Percentiles rank a stretch among this genome's conserved stretches.
phyloP scores from a whole-genome alignment of 2,113 vertebrate species.

The Casuarius casuarius region DNA sequence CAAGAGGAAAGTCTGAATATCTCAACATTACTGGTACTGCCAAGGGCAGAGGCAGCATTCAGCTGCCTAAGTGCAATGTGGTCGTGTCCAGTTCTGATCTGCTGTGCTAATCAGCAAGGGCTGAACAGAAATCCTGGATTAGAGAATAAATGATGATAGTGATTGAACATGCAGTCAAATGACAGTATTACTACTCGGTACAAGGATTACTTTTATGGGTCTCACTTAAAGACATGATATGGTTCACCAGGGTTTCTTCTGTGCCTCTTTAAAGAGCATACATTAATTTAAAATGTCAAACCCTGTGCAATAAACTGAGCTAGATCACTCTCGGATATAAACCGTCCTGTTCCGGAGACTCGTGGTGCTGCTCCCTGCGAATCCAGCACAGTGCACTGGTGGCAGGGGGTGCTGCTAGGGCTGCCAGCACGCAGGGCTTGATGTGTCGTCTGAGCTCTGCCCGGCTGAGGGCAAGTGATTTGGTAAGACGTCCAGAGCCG shows the following conservation, averaged over 20 bases:
- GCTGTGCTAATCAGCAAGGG: background rate
- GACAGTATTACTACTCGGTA: background rate
- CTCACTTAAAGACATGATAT: background rate
- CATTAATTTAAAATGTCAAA: constrained; percentile 11
- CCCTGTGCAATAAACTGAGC: background rate
- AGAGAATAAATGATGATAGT: background rate
- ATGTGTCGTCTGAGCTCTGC: background rate
- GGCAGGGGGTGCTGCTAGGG: background rate
- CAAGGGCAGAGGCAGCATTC: background rate
- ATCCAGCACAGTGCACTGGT: background rate
- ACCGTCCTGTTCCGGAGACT: background rate
- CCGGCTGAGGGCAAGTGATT: background rate
- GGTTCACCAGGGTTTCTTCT: background rate
- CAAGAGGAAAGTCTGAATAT: background rate
- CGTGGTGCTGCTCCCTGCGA: background rate
- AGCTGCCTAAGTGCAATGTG: background rate
- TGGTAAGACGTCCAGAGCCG: background rate
- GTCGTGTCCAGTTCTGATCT: background rate
- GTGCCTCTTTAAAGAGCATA: background rate
- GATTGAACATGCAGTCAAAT: background rate
- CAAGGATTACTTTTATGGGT: background rate
- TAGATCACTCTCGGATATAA: background rate
- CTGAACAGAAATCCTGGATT: background rate
- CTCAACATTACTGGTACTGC: background rate
- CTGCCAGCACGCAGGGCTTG: background rate